Conservation (phyloP, 2,797 vertebrate species). For the Danio tinwini region DNA sequence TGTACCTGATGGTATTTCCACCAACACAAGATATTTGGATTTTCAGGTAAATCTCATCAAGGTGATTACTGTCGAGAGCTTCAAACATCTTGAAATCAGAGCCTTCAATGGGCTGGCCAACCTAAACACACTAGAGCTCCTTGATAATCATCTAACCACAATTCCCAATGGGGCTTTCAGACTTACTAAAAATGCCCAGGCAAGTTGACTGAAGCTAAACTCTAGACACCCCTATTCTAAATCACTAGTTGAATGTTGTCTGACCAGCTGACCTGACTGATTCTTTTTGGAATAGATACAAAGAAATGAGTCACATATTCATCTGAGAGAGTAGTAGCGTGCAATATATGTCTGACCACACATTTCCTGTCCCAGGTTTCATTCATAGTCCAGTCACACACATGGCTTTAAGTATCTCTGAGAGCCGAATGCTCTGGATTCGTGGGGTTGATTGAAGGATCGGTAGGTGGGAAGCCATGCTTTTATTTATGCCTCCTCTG, state of each 20-base stretch:
- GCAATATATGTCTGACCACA: conserved; percentile 51
- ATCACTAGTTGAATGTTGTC: background rate
- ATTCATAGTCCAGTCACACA: conserved; percentile 68
- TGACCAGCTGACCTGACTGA: background rate
- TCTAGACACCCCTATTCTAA: background rate
- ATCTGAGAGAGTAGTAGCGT: background rate
- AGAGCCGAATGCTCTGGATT: conserved; percentile 68
- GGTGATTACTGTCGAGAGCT: conserved; percentile 99
- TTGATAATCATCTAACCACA: conserved; percentile 98
- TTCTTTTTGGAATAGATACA: background rate
- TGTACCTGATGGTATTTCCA: conserved; percentile 98
- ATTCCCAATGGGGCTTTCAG: conserved; percentile 97
- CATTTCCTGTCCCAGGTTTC: conserved; percentile 22
- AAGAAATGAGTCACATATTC: conserved; percentile 11
- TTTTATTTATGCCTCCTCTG: conserved; percentile 74
- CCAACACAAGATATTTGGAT: conserved; percentile 97
- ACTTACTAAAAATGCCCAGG: too few relatives aligned
- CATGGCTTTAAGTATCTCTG: conserved; percentile 65
- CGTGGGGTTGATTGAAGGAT: conserved; percentile 69
- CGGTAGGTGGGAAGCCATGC: conserved; percentile 66
- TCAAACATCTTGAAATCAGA: conserved; percentile 98
- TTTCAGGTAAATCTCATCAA: conserved; percentile 99
- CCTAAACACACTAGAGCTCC: conserved; percentile 98
- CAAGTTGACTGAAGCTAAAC: conserved; percentile 8
- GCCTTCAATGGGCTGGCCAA: conserved; percentile 99